Base-by-base conservation (phyloP, 2,888 invertebrate species). In the Nymphalis polychloros region DNA sequence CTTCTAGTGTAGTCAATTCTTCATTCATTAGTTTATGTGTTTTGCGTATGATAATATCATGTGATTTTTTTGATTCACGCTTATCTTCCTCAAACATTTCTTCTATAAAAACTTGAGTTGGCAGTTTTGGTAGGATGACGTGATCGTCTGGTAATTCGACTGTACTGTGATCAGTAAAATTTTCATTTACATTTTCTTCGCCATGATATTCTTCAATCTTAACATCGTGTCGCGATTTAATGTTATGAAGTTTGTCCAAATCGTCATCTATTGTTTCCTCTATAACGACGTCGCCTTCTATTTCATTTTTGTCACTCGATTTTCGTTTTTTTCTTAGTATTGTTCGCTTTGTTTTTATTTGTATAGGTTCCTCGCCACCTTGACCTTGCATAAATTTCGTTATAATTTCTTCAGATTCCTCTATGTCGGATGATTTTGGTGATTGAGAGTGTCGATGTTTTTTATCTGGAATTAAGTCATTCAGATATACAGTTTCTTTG, bases 401-500 rank as follows among this genome's bases (percentile, higher is more conserved):
- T 50, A 94, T 81, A 20, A 94, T 94, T 89, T 94, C 94, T 84
- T 94, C 93, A 55, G 91, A 89, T 90, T 94, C 94, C 85, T 94
- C 92, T 52, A 86, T 73, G 67, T 93, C 93, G 8, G 89, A 92
- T 70, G 87, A 86, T 77, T 83, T 88, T 19, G 88, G 85, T 31
- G 88, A 88, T 46, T 69, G 64, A 8, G 63, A 55, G 41, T 65
- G 53, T 19, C 57, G 61, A 50, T 78, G 75, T 66, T 77, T 69
- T 64, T 79, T 68, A 78, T 89, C 89, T 90, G 90, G 13, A 55
- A 55, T 53, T 23, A 23, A 52, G 20, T 13, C 20, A 52, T 52
- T 16, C 2, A 4, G 1, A 13, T 52, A 8, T 13, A 52, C 20
- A 52, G 13, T 52, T 23, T 23, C 27, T 5, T 19, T 10, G 20